Evolutionary conservation across 2,113 vertebrate genomes (phyloP).

Genomic region (Phaethornis superciliosus): DNA sequence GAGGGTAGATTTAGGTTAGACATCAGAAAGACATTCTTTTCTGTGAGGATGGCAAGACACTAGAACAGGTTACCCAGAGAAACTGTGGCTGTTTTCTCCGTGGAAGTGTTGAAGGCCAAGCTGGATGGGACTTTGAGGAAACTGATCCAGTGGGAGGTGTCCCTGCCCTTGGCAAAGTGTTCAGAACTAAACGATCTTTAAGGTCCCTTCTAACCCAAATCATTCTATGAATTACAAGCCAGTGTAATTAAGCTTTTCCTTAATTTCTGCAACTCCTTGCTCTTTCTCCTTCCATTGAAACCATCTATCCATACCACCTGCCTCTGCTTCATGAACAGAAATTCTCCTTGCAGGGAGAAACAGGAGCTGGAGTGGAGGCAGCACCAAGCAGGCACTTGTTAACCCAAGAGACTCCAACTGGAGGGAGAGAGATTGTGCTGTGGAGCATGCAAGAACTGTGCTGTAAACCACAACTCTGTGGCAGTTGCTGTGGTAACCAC

Average conservation of each 20-base stretch:
- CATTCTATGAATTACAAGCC: background rate
- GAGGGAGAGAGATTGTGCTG: background rate
- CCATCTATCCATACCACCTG: background rate
- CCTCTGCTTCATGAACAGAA: fast-evolving
- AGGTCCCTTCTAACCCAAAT: too few species aligned
- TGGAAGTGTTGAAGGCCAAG: too few species aligned
- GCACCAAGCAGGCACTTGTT: fast-evolving
- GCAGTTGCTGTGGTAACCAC: slow-evolving; percentile 34
- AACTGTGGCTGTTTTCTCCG: too few species aligned
- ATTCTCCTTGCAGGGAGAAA: background rate
- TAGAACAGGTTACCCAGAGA: too few species aligned
- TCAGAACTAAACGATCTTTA: too few species aligned
- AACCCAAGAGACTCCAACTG: background rate
- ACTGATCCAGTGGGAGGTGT: too few species aligned
- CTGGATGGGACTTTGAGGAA: too few species aligned
- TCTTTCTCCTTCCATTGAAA: background rate
- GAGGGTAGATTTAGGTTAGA: too few species aligned
- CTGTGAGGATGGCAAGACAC: too few species aligned
- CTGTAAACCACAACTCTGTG: background rate
- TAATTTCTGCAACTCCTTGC: background rate
- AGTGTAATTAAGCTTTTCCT: background rate
- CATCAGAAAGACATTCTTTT: too few species aligned
- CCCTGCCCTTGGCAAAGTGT: too few species aligned
- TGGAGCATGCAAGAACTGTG: background rate
- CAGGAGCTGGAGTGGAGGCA: background rate